phyloP scores from a whole-genome alignment of 1,140 invertebrate species.

The Leguminivora glycinivorella region DNA sequence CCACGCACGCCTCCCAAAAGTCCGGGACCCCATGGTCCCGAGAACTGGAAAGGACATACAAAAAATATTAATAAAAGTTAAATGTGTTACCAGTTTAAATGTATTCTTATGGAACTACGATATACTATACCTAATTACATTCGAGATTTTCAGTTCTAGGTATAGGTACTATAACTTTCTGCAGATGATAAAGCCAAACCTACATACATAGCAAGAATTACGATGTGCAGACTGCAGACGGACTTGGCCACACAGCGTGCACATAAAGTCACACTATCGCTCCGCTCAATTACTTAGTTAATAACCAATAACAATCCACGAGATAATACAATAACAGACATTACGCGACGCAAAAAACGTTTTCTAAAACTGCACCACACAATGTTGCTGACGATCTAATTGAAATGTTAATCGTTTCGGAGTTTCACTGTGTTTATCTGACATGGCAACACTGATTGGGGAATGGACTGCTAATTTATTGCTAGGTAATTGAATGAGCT shows the following conservation, averaged over 20 bases:
- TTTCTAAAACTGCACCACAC: conserved; percentile 4
- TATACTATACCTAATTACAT: no score
- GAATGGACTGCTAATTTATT: conserved; percentile 4
- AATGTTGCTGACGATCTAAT: conserved; percentile 3
- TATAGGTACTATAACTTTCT: no score
- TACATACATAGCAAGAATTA: neutral
- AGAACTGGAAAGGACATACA: no score
- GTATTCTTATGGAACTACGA: no score
- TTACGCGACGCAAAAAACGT: conserved; percentile 8
- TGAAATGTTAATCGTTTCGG: neutral
- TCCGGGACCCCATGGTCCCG: no score
- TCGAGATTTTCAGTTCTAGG: no score
- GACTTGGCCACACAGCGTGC: neutral
- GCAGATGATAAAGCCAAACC: no score
- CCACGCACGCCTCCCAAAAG: no score
- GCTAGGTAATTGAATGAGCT: neutral
- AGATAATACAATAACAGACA: conserved; percentile 8
- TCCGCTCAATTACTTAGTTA: conserved; percentile 10
- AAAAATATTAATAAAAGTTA: no score
- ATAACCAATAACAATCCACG: conserved; percentile 9
- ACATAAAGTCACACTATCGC: conserved; percentile 5
- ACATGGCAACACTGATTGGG: neutral
- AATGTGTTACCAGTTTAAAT: no score
- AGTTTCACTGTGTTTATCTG: neutral
- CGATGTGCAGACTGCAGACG: neutral